Evolutionary conservation across 2,888 invertebrate genomes (phyloP), one percentile per base, ranked within the genome.

Genomic region (Dolomedes plantarius): DNA sequence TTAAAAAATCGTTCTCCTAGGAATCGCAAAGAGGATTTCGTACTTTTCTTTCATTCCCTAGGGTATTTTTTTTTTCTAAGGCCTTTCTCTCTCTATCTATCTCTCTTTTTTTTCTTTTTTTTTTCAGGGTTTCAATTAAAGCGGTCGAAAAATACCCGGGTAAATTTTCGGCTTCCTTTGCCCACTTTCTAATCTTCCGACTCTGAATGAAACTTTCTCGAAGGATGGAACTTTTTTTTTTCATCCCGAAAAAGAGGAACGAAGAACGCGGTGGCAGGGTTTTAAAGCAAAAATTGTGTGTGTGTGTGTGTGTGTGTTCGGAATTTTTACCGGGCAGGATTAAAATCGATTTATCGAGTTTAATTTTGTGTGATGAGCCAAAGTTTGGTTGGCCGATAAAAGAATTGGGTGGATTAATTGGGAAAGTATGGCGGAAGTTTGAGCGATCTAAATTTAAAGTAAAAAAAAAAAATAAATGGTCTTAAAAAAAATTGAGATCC

Each of bases 1-100:
- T 83, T 83, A 83, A 83, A 83, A 83, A 83, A 83, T 83, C 83
- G 83, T 83, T 83, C 76, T 67, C 46, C 16, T 2, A 46, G 46
- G 46, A 46, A 13, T 2, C 46, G 46, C 46, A 46, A 46, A 46
- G 46, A 2, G 46, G 16, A 46, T 46, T 46, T 46, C 2, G 11
- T 46, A 13, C 46, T 46, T 46, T 46, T 16, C 16, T 13, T 46
- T 46, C 46, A 36, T 7, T 36, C 36, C 36, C 36, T 36, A 36
- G 36, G 11, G 36, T 7, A 7, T 11, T 36, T 36, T 11, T 36
- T 36, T 36, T 36, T 11, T 36, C 36, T n/a, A n/a, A n/a, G n/a
- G n/a, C n/a, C n/a, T 36, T 11, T 11, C 11, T 36, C 36, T 36
- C 11, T 11, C 36, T 36, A 6, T 7, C 6, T 36, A 7, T 5